These are phyloP conservation scores for Drosophila sturtevanti DNA, from an alignment of 1,140 invertebrate genomes.

Conservation along the genomic window DNA sequence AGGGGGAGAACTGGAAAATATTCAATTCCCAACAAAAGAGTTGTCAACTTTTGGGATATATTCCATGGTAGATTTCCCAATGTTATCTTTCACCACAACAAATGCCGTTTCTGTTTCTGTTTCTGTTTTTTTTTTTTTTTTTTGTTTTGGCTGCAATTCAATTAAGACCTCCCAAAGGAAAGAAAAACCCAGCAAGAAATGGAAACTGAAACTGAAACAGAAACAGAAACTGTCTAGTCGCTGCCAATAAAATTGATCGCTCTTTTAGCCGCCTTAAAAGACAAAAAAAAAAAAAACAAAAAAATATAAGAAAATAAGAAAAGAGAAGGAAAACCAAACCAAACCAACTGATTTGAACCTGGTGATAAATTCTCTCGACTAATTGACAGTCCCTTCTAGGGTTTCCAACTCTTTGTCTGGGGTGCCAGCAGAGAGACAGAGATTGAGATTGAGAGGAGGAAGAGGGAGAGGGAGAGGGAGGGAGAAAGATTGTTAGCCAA, in stretches of 20 bases:
- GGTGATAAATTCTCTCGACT: slow-evolving; percentile 74
- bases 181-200: not conserved
- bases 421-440: not conserved
- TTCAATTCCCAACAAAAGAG: not conserved
- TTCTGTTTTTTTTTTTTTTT: slow-evolving; percentile 17
- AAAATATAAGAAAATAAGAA: slow-evolving; percentile 15
- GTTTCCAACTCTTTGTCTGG: slow-evolving; percentile 10
- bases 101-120: slow-evolving; percentile 50
- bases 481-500: slow-evolving; percentile 50
- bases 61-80: slow-evolving; percentile 6
- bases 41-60: slow-evolving; percentile 1
- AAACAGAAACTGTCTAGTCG: slow-evolving; percentile 50
- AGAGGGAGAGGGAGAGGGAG: slow-evolving; percentile 24
- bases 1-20: not conserved
- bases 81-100: slow-evolving; percentile 26
- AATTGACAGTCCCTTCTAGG: slow-evolving; percentile 71
- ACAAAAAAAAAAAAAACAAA: slow-evolving; percentile 9
- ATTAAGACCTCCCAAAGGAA: slow-evolving; percentile 64
- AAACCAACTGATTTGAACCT: slow-evolving; percentile 69
- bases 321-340: slow-evolving; percentile 2
- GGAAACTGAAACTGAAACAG: slow-evolving; percentile 28
- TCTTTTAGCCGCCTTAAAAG: slow-evolving; percentile 58
- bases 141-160: slow-evolving; percentile 59
- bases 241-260: slow-evolving; percentile 73
- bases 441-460: slow-evolving; percentile 26